These are phyloP conservation scores for Malthinus seriepunctatus DNA, from an alignment of 2,888 invertebrate genomes.

Conservation along the genomic window DNA sequence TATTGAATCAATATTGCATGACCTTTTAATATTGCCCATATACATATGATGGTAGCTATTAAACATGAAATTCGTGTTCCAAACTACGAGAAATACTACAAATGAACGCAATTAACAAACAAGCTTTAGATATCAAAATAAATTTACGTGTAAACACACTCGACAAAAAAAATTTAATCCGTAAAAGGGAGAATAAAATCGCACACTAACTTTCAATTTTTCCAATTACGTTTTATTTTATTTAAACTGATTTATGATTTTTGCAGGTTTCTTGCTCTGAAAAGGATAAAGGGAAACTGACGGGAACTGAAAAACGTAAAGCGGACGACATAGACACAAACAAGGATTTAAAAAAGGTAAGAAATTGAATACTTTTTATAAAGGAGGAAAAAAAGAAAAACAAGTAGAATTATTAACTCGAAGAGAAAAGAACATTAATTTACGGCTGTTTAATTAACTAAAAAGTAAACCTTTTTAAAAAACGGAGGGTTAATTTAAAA, in stretches of 20 bases:
- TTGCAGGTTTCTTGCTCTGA: conserved; percentile 60
- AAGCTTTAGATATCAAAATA: background rate
- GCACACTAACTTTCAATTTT: too few species aligned
- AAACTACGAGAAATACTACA: conserved; percentile 28
- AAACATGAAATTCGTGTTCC: conserved; percentile 16
- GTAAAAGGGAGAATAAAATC: too few species aligned
- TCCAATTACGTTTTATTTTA: too few species aligned
- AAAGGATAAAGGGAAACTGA: conserved; percentile 68
- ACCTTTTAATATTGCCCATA: conserved; percentile 21
- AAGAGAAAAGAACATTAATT: too few species aligned
- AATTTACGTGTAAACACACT: too few species aligned
- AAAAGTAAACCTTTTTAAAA: too few species aligned
- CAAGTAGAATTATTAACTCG: background rate
- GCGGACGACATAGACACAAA: conserved; percentile 80
- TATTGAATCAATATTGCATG: conserved; percentile 27
- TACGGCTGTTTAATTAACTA: too few species aligned
- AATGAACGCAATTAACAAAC: conserved; percentile 28
- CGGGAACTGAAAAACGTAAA: conserved; percentile 78
- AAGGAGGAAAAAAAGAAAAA: background rate
- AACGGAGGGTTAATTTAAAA: too few species aligned
- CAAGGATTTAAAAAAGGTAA: conserved; percentile 86
- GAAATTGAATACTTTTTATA: conserved; percentile 28
- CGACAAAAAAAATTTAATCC: too few species aligned
- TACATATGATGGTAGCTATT: conserved; percentile 4
- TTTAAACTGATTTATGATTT: conserved; percentile 15